These are phyloP conservation scores for Macropodus opercularis DNA, from an alignment of 2,797 vertebrate genomes.

Conservation along the genomic window DNA sequence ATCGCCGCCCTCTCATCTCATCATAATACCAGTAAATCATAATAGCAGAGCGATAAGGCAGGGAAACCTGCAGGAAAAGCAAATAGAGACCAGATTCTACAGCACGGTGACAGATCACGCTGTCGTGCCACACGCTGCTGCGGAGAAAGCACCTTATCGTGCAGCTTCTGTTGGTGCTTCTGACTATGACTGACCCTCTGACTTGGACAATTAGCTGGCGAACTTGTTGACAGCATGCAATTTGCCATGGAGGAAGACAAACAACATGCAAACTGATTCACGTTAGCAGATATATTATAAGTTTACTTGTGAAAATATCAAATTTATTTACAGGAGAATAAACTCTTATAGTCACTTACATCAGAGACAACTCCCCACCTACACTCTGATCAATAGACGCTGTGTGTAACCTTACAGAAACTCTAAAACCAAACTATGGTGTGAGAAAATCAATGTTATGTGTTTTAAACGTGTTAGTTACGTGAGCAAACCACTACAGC, in stretches of 20 bases:
- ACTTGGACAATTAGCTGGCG: conserved; percentile 25
- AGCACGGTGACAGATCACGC: not conserved
- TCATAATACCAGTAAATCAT: conserved; percentile 26
- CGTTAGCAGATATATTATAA: no score
- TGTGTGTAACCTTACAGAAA: no score
- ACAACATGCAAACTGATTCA: no score
- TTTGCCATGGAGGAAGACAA: conserved; percentile 34
- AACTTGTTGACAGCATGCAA: conserved; percentile 34
- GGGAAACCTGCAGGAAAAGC: conserved; percentile 32
- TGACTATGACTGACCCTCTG: conserved; percentile 17
- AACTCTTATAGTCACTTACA: not conserved
- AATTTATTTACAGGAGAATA: not conserved
- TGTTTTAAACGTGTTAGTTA: not conserved
- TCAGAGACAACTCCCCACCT: not conserved
- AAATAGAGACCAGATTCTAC: conserved; percentile 26
- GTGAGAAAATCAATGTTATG: no score
- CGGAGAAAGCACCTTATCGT: not conserved
- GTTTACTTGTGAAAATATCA: not conserved
- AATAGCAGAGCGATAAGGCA: conserved; percentile 31
- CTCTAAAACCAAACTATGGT: no score
- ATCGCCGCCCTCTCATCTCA: conserved; percentile 36
- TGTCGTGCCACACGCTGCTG: not conserved
- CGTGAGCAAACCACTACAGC: not conserved
- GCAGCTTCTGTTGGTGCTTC: conserved; percentile 24
- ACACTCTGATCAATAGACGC: no score